Evolutionary conservation across 2,888 invertebrate genomes (phyloP), one percentile per base, ranked within the genome.

Genomic region (Fragum fragum): DNA sequence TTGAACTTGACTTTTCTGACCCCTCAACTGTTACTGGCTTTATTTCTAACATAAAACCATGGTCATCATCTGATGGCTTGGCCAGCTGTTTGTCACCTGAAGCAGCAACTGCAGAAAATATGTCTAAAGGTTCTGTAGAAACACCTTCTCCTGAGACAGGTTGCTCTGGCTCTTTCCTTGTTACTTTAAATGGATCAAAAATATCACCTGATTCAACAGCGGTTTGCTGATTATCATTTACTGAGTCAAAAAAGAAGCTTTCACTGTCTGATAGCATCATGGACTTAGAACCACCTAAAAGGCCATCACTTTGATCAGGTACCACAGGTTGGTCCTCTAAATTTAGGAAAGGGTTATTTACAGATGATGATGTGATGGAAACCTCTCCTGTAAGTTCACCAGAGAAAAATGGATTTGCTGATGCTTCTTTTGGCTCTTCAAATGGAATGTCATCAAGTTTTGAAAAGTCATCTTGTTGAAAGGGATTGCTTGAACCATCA

Each of bases 381-480:
- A 72, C 32, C 11, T 3, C 9, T 14, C 11, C 9, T 3, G 42
- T 23, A n/a, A 32, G 82, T 26, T 75, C 70, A 52, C 32, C 70
- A n/a, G 75, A 69, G 39, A 85, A 66, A 42, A 87, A 87, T 55
- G 87, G 87, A 71, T 83, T 87, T 52, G 68, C 76, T 53, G n/a
- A n/a, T 26, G 71, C 70, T 63, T 74, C 72, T 57, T 42, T 57
- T 36, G 47, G 68, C n/a, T 76, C 52, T 66, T 63, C 32, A 21
- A 81, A 32, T 29, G 87, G 85, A 73, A 90, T 82, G 52, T 84
- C 84, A 39, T 88, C 89, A 59, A 89, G 77, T 36, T 88, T 88
- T 61, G 91, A 91, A 42, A 88, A 86, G 73, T 92, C 92, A 84
- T 90, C 91, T 70, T 91, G 90, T 70, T 91, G 90, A 79, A 92